Percentiles rank a stretch among this genome's conserved stretches.
phyloP scores from a whole-genome alignment of 2,888 invertebrate species.

The Caenorhabditis drosophilae region DNA sequence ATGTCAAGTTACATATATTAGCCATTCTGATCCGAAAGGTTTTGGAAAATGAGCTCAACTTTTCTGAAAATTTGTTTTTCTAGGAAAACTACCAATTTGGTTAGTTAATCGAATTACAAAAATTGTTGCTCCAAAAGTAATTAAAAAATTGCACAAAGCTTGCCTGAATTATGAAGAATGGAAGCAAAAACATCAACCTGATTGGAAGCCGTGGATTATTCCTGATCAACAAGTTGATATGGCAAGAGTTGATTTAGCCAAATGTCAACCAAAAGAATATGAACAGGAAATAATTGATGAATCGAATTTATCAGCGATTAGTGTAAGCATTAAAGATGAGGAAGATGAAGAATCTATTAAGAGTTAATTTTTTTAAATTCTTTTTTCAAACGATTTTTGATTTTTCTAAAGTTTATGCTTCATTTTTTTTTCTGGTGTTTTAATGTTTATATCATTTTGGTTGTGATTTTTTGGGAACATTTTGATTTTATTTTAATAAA shows the following conservation, averaged over 20 bases:
- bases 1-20: constrained; percentile 84
- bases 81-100: constrained; percentile 80
- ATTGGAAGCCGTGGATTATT: constrained; percentile 84
- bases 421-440: no score
- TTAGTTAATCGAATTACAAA: constrained; percentile 86
- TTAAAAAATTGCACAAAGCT: constrained; percentile 83
- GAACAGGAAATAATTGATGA: constrained; percentile 55
- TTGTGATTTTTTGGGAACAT: no score
- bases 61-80: constrained; percentile 10
- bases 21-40: constrained; percentile 87
- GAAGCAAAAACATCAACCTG: constrained; percentile 81
- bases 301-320: constrained; percentile 36
- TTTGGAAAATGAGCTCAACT: constrained; percentile 69
- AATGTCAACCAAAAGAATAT: constrained; percentile 56
- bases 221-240: constrained; percentile 77
- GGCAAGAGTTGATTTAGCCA: constrained; percentile 42
- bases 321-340: constrained; percentile 28
- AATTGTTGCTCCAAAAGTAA: constrained; percentile 84
- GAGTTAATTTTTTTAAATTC: neutral
- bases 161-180: constrained; percentile 81
- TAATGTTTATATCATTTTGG: no score
- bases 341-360: constrained; percentile 32
- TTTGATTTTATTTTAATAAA: no score
- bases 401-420: neutral
- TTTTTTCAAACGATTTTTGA: neutral